Conservation (phyloP, 2,888 invertebrate species). For the Teinopalpus imperialis region DNA sequence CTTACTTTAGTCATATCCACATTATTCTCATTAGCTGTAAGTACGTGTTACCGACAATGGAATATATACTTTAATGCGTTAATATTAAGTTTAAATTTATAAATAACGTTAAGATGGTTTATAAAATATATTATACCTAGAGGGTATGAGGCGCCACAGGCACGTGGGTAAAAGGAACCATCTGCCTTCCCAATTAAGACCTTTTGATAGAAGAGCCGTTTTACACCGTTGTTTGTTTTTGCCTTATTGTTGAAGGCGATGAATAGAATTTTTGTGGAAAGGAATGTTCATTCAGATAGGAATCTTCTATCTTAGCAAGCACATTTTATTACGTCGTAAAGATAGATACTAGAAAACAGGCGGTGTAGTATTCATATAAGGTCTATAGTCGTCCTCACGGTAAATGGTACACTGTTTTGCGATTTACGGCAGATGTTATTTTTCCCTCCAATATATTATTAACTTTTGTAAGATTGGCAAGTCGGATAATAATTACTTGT, state of each 20-base stretch:
- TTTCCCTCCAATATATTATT: conserved; percentile 13
- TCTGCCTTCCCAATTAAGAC: conserved; percentile 58
- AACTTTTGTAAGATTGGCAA: conserved; percentile 14
- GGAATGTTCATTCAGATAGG: conserved; percentile 40
- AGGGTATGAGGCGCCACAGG: conserved; percentile 42
- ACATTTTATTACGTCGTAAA: background rate
- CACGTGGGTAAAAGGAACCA: conserved; percentile 54
- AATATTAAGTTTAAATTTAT: conserved; percentile 7
- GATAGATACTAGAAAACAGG: background rate
- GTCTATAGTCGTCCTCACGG: background rate
- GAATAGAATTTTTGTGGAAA: conserved; percentile 38
- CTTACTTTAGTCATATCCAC: conserved; percentile 15
- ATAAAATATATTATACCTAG: conserved; percentile 1
- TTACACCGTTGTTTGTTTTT: conserved; percentile 38
- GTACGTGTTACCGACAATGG: background rate
- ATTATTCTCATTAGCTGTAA: conserved; percentile 7
- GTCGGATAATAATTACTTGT: conserved; percentile 12
- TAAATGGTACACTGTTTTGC: background rate
- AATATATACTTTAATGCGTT: background rate
- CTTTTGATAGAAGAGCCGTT: conserved; percentile 33
- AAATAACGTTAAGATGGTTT: conserved; percentile 3
- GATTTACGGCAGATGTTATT: conserved; percentile 18
- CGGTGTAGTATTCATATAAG: background rate
- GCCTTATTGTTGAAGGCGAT: conserved; percentile 31
- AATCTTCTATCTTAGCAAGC: conserved; percentile 27